Conservation (phyloP, 2,113 vertebrate species). For the Misgurnus mizolepis region DNA sequence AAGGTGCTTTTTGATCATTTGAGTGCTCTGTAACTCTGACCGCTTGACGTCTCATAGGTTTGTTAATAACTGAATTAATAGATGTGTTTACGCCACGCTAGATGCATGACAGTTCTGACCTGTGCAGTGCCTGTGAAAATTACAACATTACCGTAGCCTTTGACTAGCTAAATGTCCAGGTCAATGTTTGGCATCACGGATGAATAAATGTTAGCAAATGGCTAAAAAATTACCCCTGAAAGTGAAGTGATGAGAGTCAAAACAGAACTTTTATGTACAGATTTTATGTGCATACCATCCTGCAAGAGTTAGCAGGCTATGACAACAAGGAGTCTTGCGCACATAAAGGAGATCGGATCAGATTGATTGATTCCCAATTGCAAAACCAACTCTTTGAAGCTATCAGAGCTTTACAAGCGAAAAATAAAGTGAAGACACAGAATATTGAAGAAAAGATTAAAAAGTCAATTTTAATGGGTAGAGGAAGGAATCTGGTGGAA, state of each 20-base stretch:
- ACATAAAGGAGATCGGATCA: background rate
- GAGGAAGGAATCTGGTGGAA: background rate
- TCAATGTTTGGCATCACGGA: constrained; percentile 26
- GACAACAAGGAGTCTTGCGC: background rate
- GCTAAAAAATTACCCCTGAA: constrained; percentile 21
- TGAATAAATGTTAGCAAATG: constrained; percentile 41
- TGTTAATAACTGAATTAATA: constrained; percentile 40
- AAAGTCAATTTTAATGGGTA: background rate
- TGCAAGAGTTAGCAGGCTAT: background rate
- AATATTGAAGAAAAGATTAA: background rate
- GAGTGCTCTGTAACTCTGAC: constrained; percentile 34
- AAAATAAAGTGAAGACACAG: background rate
- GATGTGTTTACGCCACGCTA: constrained; percentile 12
- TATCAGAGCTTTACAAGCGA: background rate
- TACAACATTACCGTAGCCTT: constrained; percentile 45
- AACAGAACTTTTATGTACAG: background rate
- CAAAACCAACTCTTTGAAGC: background rate
- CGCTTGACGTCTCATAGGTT: constrained; percentile 12
- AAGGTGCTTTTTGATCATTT: constrained; percentile 29
- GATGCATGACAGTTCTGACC: background rate
- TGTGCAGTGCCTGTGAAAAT: constrained; percentile 35
- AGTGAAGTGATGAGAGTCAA: constrained; percentile 33
- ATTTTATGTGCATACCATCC: background rate
- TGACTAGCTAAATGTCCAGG: constrained; percentile 51
- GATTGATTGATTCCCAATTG: background rate